A percentile compares a stretch with the other conserved stretches of the same genome.
Conservation (phyloP, 2,888 invertebrate genomes). For the Netelia inedita region DNA sequence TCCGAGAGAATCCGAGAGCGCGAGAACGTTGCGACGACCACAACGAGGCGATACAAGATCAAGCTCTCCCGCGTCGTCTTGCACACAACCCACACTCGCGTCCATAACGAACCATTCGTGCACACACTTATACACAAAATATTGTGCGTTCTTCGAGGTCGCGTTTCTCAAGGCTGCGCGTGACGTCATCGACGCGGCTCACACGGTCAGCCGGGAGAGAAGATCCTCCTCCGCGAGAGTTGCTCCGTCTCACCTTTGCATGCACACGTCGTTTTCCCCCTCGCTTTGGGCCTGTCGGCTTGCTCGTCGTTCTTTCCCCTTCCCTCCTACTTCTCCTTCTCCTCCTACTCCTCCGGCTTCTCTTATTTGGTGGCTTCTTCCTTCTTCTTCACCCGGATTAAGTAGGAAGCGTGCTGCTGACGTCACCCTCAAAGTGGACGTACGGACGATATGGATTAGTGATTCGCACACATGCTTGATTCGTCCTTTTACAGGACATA, state of each 20-base stretch:
- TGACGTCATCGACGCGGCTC: conserved; percentile 79
- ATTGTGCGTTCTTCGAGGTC: conserved; percentile 82
- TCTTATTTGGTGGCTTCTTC: conserved; percentile 46
- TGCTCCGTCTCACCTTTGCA: conserved; percentile 66
- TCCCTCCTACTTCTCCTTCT: conserved; percentile 72
- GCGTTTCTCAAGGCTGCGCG: conserved; percentile 81
- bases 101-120: too few species aligned
- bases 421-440: too few species aligned
- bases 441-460: too few species aligned
- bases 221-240: conserved; percentile 42
- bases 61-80: neutral
- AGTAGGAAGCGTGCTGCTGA: neutral
- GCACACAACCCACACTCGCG: too few species aligned
- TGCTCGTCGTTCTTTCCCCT: conserved; percentile 1
- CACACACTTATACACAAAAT: conserved; percentile 41
- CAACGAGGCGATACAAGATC: neutral
- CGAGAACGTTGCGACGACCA: neutral
- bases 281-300: conserved; percentile 26
- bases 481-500: too few species aligned
- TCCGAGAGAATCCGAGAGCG: neutral
- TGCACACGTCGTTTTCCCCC: conserved; percentile 39
- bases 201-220: conserved; percentile 34
- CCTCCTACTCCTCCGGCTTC: conserved; percentile 36
- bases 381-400: conserved; percentile 45
- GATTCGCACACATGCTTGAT: too few species aligned